phyloP scores from a whole-genome alignment of 2,797 vertebrate species.

The Heliangelus exortis region DNA sequence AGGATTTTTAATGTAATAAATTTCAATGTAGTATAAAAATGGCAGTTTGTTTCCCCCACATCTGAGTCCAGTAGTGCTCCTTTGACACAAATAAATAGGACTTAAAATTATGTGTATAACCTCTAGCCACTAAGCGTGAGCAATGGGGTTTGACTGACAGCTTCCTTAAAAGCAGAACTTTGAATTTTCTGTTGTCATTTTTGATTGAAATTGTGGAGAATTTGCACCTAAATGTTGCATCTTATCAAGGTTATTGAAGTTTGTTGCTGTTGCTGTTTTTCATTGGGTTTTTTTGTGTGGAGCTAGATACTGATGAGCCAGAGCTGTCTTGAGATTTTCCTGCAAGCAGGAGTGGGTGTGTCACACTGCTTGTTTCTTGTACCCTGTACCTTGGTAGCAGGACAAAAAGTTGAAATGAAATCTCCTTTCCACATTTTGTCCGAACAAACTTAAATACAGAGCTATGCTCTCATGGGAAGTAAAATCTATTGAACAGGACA shows the following conservation, averaged over 20 bases:
- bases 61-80: not conserved
- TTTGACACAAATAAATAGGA: not conserved
- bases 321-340: not conserved
- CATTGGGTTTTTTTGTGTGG: not conserved
- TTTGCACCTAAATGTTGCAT: not conserved
- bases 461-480: not conserved
- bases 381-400: not conserved
- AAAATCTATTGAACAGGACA: not conserved
- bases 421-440: not conserved
- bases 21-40: not conserved
- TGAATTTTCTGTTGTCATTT: not conserved
- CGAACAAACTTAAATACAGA: not conserved
- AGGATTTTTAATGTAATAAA: not conserved
- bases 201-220: not conserved
- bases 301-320: not conserved
- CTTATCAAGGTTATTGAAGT: not conserved
- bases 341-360: not conserved
- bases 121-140: not conserved
- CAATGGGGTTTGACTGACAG: not conserved
- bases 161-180: not conserved
- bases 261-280: too few species aligned
- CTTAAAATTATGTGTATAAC: not conserved
- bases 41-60: rapidly evolving
- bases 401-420: not conserved
- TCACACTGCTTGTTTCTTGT: not conserved